Evolutionary conservation across 2,888 invertebrate genomes (phyloP).

Genomic region (Andrena praecox): DNA sequence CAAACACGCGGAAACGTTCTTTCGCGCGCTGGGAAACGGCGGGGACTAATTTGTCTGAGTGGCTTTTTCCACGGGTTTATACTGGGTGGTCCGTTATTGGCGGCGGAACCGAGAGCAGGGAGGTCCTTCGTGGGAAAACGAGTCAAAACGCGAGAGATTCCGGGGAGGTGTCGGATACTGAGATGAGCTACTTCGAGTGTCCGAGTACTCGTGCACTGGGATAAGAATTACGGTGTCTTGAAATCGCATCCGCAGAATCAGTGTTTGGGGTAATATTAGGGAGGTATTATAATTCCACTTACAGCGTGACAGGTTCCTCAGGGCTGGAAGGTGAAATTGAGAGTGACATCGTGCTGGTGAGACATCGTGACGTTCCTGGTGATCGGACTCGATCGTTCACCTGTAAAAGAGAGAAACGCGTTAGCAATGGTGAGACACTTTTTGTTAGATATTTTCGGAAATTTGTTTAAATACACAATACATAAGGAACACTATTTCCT

Average conservation of each 20-base stretch:
- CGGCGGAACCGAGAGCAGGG: no score
- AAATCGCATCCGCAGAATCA: no score
- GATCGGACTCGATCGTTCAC: slow-evolving; percentile 84
- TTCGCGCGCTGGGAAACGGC: slow-evolving; percentile 45
- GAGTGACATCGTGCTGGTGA: slow-evolving; percentile 74
- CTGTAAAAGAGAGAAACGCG: slow-evolving; percentile 69
- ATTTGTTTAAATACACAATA: no score
- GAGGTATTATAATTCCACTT: slow-evolving; percentile 69
- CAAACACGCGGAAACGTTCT: slow-evolving; percentile 60
- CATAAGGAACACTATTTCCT: no score
- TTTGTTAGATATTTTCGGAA: not conserved
- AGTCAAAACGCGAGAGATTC: not conserved
- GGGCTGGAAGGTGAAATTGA: slow-evolving; percentile 81
- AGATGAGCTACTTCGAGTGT: no score
- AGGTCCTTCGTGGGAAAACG: no score
- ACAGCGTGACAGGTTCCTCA: slow-evolving; percentile 84
- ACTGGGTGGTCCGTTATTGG: slow-evolving; percentile 24
- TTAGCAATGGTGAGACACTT: not conserved
- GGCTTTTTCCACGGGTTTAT: slow-evolving; percentile 79
- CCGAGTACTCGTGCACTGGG: no score
- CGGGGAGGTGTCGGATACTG: not conserved
- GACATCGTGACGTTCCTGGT: slow-evolving; percentile 82
- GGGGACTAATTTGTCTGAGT: slow-evolving; percentile 84
- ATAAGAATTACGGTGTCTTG: no score
- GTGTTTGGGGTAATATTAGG: no score